Conservation (phyloP, 2,888 invertebrate genomes). For the Blomia tropicalis region DNA sequence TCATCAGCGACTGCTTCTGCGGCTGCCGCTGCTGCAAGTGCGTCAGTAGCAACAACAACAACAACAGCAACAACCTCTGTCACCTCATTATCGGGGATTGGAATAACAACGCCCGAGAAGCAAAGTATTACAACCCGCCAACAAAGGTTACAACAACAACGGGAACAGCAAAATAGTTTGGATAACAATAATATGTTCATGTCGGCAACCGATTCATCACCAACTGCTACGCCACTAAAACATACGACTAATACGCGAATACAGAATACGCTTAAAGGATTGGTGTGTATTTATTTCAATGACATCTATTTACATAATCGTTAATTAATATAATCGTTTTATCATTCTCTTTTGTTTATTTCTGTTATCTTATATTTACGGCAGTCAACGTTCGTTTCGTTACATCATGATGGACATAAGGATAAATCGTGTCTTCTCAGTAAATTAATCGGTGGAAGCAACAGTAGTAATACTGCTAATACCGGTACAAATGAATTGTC, state of each 20-base stretch:
- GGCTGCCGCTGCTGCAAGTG: background rate
- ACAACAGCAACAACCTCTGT: too few species aligned
- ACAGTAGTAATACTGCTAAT: background rate
- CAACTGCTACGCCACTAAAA: conserved; percentile 16
- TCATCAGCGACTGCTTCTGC: background rate
- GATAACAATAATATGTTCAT: background rate
- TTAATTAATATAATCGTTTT: background rate
- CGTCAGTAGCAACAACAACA: too few species aligned
- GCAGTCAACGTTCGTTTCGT: conserved; percentile 30
- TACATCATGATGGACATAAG: conserved; percentile 29
- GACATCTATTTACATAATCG: too few species aligned
- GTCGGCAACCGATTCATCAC: background rate
- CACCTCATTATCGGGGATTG: background rate
- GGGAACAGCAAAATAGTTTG: background rate
- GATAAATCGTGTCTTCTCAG: conserved; percentile 27
- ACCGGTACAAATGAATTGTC: conserved; percentile 23
- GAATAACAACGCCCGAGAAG: background rate
- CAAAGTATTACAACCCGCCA: background rate
- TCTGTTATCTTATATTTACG: background rate
- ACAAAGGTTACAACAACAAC: conserved; percentile 5
- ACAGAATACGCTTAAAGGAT: conserved; percentile 28
- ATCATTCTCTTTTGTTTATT: background rate
- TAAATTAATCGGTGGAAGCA: background rate
- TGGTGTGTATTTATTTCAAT: conserved; percentile 23
- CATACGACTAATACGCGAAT: conserved; percentile 26